Percentiles rank a stretch among this genome's conserved stretches.
Evolutionary conservation across 1,140 invertebrate genomes (phyloP).

Genomic region (Lucilia cuprina): DNA sequence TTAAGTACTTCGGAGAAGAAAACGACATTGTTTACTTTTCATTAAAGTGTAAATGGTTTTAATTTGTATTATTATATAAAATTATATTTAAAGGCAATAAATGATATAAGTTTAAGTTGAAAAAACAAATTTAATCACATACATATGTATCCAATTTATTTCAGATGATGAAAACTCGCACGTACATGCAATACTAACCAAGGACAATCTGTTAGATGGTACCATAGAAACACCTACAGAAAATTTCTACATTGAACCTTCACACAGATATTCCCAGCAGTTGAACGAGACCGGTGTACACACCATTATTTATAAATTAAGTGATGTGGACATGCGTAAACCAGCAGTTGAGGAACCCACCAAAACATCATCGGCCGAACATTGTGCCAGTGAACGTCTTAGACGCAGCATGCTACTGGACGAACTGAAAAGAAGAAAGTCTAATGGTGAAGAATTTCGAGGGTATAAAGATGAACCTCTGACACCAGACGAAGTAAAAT

Average conservation of each 20-base stretch:
- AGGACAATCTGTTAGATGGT: conserved; percentile 88
- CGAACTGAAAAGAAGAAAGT: conserved; percentile 36
- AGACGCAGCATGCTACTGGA: conserved; percentile 39
- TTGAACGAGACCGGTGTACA: conserved; percentile 68
- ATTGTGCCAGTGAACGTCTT: conserved; percentile 59
- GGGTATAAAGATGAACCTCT: neutral
- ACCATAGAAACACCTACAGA: conserved; percentile 78
- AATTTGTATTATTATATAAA: no score
- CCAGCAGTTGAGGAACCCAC: conserved; percentile 39
- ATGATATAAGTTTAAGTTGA: no score
- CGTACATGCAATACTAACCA: conserved; percentile 85
- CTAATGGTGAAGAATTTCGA: neutral
- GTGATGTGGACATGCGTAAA: conserved; percentile 74
- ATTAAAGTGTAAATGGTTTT: no score
- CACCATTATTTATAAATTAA: conserved; percentile 82
- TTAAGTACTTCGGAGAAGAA: no score
- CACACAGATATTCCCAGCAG: conserved; percentile 74
- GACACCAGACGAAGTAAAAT: neutral
- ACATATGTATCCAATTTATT: neutral
- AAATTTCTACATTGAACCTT: conserved; percentile 87
- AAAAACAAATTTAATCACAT: no score
- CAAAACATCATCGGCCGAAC: conserved; percentile 44
- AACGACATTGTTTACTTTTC: no score
- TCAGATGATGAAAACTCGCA: conserved; percentile 83
- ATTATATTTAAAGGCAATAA: neutral